These are phyloP conservation scores for Apodemia zela DNA, from an alignment of 2,888 invertebrate genomes.

Conservation along the genomic window DNA sequence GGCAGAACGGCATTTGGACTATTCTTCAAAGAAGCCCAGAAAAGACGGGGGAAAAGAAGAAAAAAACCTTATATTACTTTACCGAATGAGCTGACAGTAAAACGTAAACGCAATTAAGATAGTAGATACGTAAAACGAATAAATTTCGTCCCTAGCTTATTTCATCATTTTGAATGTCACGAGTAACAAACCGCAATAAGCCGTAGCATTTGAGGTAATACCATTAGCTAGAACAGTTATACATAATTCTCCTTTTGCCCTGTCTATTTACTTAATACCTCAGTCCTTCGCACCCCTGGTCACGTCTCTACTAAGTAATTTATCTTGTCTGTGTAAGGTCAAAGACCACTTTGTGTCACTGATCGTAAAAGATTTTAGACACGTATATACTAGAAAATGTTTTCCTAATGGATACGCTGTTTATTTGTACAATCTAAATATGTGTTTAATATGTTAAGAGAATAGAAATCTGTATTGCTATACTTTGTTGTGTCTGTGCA, in stretches of 20 bases:
- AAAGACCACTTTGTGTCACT: conserved; percentile 3
- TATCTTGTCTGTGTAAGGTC: conserved; percentile 8
- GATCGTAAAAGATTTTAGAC: conserved; percentile 6
- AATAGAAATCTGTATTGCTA: too few species aligned
- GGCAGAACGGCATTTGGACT: too few species aligned
- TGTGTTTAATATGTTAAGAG: too few species aligned
- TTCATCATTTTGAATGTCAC: neutral
- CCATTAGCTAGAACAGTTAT: conserved; percentile 1
- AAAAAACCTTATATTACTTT: too few species aligned
- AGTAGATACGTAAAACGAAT: neutral
- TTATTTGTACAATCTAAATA: too few species aligned
- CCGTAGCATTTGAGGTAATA: neutral
- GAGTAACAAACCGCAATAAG: neutral
- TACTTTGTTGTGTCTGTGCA: too few species aligned
- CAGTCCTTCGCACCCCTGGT: conserved; percentile 10
- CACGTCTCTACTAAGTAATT: conserved; percentile 8
- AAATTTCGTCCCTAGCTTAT: neutral
- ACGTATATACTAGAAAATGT: neutral
- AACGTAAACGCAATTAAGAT: neutral
- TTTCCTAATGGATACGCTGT: too few species aligned
- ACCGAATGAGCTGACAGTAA: too few species aligned
- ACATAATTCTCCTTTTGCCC: conserved; percentile 9
- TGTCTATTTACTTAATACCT: conserved; percentile 9
- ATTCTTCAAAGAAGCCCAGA: too few species aligned
- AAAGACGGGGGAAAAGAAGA: too few species aligned